These are phyloP conservation scores for Microctonus hyperodae DNA, from an alignment of 2,888 invertebrate species.

Conservation along the genomic window DNA sequence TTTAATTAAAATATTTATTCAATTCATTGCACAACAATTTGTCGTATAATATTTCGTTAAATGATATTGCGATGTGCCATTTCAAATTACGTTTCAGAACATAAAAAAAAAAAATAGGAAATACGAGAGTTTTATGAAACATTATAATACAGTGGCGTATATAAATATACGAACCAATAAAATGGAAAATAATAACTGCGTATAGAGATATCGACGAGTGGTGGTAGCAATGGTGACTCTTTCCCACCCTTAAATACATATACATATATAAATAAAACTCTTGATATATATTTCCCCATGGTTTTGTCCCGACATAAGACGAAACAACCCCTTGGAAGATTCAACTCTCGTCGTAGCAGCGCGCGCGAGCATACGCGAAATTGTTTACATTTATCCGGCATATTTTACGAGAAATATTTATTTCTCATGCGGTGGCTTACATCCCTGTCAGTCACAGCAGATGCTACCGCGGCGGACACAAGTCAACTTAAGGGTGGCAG, in stretches of 20 bases:
- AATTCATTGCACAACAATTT: neutral
- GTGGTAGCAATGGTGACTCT: neutral
- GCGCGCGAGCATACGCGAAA: conserved; percentile 37
- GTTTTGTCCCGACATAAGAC: conserved; percentile 1
- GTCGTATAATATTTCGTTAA: conserved; percentile 12
- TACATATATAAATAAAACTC: neutral
- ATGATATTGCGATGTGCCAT: conserved; percentile 16
- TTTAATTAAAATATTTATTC: neutral
- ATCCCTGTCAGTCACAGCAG: conserved; percentile 52
- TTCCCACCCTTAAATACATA: neutral
- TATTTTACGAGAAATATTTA: conserved; percentile 59
- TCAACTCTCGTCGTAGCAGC: neutral
- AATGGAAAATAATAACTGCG: conserved; percentile 56
- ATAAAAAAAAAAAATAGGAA: conserved; percentile 24
- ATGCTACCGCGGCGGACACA: conserved; percentile 32
- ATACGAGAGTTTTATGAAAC: conserved; percentile 44
- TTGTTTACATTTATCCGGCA: conserved; percentile 59
- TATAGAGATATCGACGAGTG: conserved; percentile 1
- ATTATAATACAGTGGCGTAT: conserved; percentile 36
- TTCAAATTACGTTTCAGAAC: conserved; percentile 43
- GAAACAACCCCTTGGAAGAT: conserved; percentile 9
- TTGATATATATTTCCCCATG: conserved; percentile 3
- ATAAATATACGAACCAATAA: conserved; percentile 51
- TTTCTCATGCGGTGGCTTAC: conserved; percentile 44
- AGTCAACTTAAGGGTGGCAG: conserved; percentile 35